phyloP scores from a whole-genome alignment of 2,888 invertebrate genomes.

The Bellardia pandia region DNA sequence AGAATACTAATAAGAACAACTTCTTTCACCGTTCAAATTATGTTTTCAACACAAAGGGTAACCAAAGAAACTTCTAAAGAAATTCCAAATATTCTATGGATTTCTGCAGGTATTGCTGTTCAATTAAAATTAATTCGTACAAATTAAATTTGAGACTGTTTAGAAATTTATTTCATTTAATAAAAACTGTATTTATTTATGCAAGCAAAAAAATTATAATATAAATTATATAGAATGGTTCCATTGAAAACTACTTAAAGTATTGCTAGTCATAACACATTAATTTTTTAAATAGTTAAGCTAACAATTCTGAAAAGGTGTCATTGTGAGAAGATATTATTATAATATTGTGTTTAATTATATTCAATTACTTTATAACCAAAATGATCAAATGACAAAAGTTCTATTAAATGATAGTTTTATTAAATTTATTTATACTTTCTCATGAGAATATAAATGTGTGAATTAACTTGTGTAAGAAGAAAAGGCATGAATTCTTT shows the following conservation, averaged over 20 bases:
- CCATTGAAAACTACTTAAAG: neutral
- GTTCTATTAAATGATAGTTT: conserved; percentile 34
- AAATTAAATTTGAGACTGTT: too few relatives aligned
- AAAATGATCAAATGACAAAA: conserved; percentile 51
- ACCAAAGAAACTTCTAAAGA: too few relatives aligned
- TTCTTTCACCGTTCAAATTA: too few relatives aligned
- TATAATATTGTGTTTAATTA: conserved; percentile 28
- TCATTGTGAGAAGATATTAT: neutral
- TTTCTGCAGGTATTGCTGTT: too few relatives aligned
- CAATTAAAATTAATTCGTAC: too few relatives aligned
- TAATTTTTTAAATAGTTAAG: conserved; percentile 2
- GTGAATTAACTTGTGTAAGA: conserved; percentile 63
- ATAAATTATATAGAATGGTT: neutral
- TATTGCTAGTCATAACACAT: conserved; percentile 13
- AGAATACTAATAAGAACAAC: too few relatives aligned
- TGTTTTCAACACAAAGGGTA: too few relatives aligned
- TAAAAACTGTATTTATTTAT: too few relatives aligned
- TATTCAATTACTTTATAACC: conserved; percentile 48
- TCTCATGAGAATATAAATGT: conserved; percentile 61
- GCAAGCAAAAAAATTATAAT: neutral
- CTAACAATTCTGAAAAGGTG: neutral
- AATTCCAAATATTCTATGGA: too few relatives aligned
- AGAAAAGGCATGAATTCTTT: conserved; percentile 59
- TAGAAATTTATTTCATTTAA: too few relatives aligned
- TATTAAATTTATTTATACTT: conserved; percentile 35